Base-by-base conservation (phyloP, 1,140 invertebrate genomes). In the Drosophila trapezifrons region DNA sequence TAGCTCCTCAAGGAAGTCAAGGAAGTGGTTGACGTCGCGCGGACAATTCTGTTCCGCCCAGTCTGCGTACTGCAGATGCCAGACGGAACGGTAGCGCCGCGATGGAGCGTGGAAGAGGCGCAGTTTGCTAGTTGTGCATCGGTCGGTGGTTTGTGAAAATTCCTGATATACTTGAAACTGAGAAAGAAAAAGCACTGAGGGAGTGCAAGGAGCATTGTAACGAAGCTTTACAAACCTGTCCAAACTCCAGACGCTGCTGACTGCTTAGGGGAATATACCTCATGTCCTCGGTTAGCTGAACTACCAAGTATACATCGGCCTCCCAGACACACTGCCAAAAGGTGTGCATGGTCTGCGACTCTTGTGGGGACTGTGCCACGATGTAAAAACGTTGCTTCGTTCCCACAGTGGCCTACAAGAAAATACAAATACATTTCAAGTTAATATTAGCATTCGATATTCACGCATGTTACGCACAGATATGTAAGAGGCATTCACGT, bases 281-380 rank as follows among this genome's bases (percentile, higher is more conserved):
- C 51, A 93, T 79, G 60, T 93, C 93, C 63, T 94, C 95, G 9
- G 95, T 95, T n/a, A 96, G 86, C 93, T 96, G 96, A 13, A 96
- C 96, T 52, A 97, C 93, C 18, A 97, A 92, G 76, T 96, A 95
- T 1, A 96, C 95, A 91, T 97, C 95, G 32, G 95, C 94, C 92
- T 97, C 96, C 96, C 96, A 98, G 38, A 97, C 94, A 93, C 96
- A 96, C 92, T 97, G 95, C 98, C 97, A 98, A 90, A 98, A 96
- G 76, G 94, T 93, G 43, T 86, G 66, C 78, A 91, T 90, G 9
- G 90, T 92, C 7, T 81, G 59, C 18, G 78, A 57, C 32, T 90
- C 80, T 56, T 90, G 89, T 10, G 96, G 96, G 17, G 95, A 95
- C 91, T 97, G 97, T 12, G 96, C 95, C 29, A 96, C 95, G 57